Conservation (phyloP, 92 coral and sea anemone genomes). For the Epizoanthus scotinus region DNA sequence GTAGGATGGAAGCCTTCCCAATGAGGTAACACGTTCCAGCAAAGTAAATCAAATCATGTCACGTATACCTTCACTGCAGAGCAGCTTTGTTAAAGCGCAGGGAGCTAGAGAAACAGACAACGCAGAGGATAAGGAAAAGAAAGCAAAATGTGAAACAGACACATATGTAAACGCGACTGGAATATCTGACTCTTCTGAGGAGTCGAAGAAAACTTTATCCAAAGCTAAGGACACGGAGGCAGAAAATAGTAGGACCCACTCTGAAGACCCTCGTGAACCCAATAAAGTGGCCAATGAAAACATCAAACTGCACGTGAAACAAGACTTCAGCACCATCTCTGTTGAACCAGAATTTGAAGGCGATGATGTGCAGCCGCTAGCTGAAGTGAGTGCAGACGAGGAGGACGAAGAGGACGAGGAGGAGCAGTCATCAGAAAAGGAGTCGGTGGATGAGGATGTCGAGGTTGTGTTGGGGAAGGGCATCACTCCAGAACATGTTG, state of each 20-base stretch:
- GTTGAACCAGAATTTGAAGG: constrained; percentile 85
- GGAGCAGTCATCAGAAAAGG: constrained; percentile 1
- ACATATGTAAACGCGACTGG: background rate
- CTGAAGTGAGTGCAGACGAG: constrained; percentile 36
- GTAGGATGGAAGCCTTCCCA: constrained; percentile 53
- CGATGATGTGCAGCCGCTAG: constrained; percentile 83
- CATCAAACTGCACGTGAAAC: constrained; percentile 63
- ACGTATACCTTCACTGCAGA: constrained; percentile 57
- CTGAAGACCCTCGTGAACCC: background rate
- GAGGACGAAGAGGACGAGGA: constrained; percentile 60
- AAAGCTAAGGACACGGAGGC: background rate
- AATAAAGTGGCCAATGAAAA: constrained; percentile 1
- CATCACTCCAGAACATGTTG: no score
- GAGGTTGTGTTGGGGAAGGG: constrained; percentile 8
- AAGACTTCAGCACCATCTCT: constrained; percentile 76
- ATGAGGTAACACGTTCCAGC: constrained; percentile 5
- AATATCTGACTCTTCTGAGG: background rate
- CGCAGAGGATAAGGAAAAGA: background rate
- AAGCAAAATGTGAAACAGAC: background rate
- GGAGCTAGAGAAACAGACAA: background rate
- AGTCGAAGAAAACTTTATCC: background rate
- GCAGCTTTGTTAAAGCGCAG: constrained; percentile 78
- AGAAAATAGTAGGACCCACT: background rate
- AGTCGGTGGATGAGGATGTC: constrained; percentile 32
- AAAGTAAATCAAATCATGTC: constrained; percentile 20